Conservation (phyloP, 1,140 invertebrate genomes). For the Mylabris phalerata region DNA sequence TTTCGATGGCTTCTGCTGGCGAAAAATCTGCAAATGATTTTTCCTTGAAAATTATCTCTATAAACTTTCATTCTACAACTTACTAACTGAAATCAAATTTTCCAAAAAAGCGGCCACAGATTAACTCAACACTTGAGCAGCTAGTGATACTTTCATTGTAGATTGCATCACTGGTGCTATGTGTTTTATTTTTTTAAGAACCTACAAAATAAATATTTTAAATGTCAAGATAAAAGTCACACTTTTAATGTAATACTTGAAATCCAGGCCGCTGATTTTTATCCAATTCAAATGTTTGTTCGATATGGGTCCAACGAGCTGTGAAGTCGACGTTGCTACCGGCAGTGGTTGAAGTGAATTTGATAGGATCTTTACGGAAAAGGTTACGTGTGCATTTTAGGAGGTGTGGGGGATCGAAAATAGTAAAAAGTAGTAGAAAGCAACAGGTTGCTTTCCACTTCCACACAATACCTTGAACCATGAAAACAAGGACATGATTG, state of each 20-base stretch:
- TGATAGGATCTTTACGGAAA: background rate
- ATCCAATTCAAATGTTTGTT: background rate
- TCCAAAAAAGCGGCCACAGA: background rate
- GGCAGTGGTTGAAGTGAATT: background rate
- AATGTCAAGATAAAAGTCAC: too few relatives aligned
- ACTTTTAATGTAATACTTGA: too few relatives aligned
- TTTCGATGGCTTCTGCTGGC: too few relatives aligned
- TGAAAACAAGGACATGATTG: conserved; percentile 9
- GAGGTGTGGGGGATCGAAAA: background rate
- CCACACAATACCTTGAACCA: conserved; percentile 1
- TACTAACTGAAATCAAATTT: too few relatives aligned
- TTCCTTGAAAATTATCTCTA: too few relatives aligned
- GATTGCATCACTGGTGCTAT: too few relatives aligned
- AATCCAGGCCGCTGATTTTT: too few relatives aligned
- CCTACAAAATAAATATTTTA: too few relatives aligned
- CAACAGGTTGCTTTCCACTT: conserved; percentile 7
- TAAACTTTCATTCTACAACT: too few relatives aligned
- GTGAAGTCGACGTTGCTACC: background rate
- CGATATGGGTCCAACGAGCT: background rate
- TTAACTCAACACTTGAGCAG: conserved; percentile 4
- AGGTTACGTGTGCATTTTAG: background rate
- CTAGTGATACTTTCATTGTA: too few relatives aligned
- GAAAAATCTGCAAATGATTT: too few relatives aligned
- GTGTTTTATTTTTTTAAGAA: too few relatives aligned
- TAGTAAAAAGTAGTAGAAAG: conserved; percentile 2